phyloP scores from a whole-genome alignment of 2,888 invertebrate genomes.

The Harpalus rubripes region DNA sequence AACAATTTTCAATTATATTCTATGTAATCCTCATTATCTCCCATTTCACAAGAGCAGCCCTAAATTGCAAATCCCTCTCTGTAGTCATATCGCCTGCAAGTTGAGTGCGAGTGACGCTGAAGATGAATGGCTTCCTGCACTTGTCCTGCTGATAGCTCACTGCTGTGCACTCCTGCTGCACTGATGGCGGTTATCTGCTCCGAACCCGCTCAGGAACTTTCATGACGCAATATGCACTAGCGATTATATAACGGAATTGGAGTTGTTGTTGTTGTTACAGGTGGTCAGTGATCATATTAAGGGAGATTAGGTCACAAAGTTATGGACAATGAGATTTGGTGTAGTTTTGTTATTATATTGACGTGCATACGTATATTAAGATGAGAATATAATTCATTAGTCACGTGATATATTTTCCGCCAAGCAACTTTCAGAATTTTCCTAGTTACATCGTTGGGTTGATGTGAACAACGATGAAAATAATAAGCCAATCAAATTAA shows the following conservation, averaged over 20 bases:
- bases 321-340: too few species aligned
- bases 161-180: slow-evolving; percentile 16
- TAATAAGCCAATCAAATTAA: too few species aligned
- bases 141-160: slow-evolving; percentile 1
- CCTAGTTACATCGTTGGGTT: too few species aligned
- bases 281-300: neutral
- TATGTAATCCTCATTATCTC: neutral
- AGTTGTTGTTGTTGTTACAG: neutral
- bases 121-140: slow-evolving; percentile 19
- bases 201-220: neutral
- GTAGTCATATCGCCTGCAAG: slow-evolving; percentile 12
- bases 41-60: slow-evolving; percentile 10
- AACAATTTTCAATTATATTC: too few species aligned
- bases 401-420: too few species aligned
- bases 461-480: too few species aligned
- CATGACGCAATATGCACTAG: neutral
- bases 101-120: neutral
- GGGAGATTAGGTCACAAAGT: too few species aligned
- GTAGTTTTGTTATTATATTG: too few species aligned
- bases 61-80: neutral
- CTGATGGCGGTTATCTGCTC: slow-evolving; percentile 6
- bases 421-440: too few species aligned
- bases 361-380: too few species aligned
- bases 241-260: neutral
- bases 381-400: too few species aligned